Percentiles rank a stretch among this genome's conserved stretches.
Evolutionary conservation across 2,113 vertebrate species (phyloP).

Genomic region (Lichenostomus cassidix): DNA sequence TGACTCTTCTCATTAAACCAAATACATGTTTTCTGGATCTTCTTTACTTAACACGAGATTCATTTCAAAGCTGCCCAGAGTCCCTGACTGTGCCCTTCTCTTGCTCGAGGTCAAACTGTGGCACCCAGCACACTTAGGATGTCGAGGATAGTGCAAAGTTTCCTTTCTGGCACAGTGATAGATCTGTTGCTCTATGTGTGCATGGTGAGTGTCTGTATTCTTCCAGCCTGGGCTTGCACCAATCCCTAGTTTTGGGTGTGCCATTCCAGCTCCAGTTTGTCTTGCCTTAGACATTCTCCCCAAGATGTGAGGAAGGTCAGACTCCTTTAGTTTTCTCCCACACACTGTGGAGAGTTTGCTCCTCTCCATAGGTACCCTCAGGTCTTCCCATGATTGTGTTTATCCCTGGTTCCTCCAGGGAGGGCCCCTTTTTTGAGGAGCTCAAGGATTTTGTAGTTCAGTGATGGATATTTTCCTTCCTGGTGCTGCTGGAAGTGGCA

Average conservation of each 20-base stretch:
- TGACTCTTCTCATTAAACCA: not conserved
- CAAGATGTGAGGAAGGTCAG: not conserved
- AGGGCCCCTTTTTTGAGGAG: not conserved
- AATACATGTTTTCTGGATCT: rapidly evolving
- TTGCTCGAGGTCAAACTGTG: not conserved
- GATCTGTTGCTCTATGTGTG: not conserved
- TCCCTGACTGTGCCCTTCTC: not conserved
- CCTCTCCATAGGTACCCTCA: not conserved
- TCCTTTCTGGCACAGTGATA: not conserved
- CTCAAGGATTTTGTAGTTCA: not conserved
- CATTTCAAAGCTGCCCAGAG: not conserved
- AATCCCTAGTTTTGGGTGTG: not conserved
- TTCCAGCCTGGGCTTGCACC: not conserved
- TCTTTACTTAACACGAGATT: not conserved
- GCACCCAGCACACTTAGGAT: not conserved
- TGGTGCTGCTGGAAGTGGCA: not conserved
- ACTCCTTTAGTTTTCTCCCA: not conserved
- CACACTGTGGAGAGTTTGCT: not conserved
- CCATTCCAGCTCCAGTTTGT: not conserved
- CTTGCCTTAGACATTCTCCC: not conserved
- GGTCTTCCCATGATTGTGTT: not conserved
- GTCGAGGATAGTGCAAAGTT: not conserved
- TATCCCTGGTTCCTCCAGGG: not conserved
- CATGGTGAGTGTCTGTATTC: not conserved
- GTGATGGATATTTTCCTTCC: not conserved